Percentiles rank a stretch among this genome's conserved stretches.
phyloP scores from a whole-genome alignment of 2,888 invertebrate genomes.

The Dendrolimus pini region DNA sequence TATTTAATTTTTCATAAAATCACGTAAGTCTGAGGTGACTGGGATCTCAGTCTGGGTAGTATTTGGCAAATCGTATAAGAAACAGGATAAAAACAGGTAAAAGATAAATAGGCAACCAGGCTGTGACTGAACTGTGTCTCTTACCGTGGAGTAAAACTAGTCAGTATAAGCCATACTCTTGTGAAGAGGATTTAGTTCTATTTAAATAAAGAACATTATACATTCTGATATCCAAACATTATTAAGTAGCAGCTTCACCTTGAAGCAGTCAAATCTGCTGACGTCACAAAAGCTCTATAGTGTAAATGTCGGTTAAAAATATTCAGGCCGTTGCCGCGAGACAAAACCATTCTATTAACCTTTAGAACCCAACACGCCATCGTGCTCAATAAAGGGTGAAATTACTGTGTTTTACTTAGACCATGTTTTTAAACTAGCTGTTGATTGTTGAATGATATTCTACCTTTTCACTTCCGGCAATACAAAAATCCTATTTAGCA shows the following conservation, averaged over 20 bases:
- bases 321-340: conserved; percentile 42
- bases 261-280: conserved; percentile 22
- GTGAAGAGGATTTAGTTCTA: background rate
- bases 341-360: conserved; percentile 40
- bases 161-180: background rate
- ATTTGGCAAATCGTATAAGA: no score
- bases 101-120: no score
- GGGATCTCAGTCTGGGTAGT: no score
- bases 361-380: conserved; percentile 16
- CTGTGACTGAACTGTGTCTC: no score
- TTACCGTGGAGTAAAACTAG: no score
- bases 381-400: conserved; percentile 1
- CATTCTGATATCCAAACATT: background rate
- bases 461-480: no score
- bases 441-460: background rate
- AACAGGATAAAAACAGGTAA: no score
- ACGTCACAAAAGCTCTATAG: conserved; percentile 37
- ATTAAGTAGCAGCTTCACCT: conserved; percentile 11
- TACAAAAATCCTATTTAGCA: no score
- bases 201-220: background rate
- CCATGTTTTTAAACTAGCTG: background rate
- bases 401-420: background rate
- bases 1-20: no score
- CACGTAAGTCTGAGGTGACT: no score
- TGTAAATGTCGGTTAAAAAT: conserved; percentile 42